phyloP scores from a whole-genome alignment of 2,797 vertebrate genomes.

The Manis pentadactyla region DNA sequence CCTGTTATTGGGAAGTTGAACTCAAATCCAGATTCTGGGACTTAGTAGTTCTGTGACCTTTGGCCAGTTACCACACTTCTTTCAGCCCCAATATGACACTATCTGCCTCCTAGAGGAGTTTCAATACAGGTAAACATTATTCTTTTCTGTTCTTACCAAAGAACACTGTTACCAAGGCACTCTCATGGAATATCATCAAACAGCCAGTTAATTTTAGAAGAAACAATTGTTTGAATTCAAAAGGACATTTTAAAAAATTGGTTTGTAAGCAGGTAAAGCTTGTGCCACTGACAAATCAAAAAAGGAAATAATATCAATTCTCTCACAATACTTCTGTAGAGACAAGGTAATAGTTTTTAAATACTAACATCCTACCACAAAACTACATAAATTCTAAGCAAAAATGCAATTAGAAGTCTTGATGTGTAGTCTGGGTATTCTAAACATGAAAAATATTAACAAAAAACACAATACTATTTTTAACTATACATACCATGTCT shows the following conservation, averaged over 20 bases:
- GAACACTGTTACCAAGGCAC: background rate
- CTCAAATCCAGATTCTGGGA: background rate
- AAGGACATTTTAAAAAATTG: background rate
- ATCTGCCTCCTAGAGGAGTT: background rate
- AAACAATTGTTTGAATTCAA: conserved; percentile 21
- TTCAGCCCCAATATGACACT: background rate
- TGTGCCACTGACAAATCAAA: background rate
- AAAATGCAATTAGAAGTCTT: background rate
- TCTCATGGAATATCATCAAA: background rate
- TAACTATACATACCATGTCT: conserved; percentile 90
- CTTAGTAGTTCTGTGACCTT: background rate
- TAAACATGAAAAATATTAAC: background rate
- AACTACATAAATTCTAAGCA: conserved; percentile 2
- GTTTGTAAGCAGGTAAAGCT: background rate
- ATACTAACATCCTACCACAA: background rate
- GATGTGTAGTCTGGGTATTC: background rate
- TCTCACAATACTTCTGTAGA: conserved; percentile 5
- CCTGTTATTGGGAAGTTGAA: background rate
- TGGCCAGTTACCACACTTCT: background rate
- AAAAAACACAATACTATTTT: conserved; percentile 9
- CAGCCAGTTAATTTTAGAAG: conserved; percentile 12
- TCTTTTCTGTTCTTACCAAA: conserved; percentile 20
- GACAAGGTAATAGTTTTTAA: conserved; percentile 5
- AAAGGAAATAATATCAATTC: conserved; percentile 8
- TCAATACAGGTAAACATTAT: background rate